A percentile compares a stretch with the other conserved stretches of the same genome.
Evolutionary conservation across 2,113 vertebrate species (phyloP).

Genomic region (Seriola dumerili): DNA sequence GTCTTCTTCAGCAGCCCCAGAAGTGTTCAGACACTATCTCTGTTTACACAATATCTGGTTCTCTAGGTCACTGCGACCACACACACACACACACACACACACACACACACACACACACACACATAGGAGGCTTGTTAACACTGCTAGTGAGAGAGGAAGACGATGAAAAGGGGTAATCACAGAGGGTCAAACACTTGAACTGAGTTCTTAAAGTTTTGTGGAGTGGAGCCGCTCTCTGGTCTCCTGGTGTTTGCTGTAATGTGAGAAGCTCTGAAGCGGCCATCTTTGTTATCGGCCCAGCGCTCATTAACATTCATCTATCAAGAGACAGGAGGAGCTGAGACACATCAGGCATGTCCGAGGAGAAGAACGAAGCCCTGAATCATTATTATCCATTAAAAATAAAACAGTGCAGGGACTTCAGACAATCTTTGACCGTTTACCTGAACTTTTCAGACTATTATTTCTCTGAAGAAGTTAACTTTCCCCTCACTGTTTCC

Average conservation of each 20-base stretch:
- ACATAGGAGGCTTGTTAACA: too few species aligned
- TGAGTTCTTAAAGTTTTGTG: background rate
- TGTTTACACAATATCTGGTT: constrained; percentile 16
- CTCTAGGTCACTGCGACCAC: constrained; percentile 14
- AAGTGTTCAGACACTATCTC: constrained; percentile 35
- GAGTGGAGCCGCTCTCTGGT: background rate
- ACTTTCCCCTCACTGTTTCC: too few species aligned
- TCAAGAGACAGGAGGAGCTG: background rate
- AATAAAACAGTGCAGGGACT: background rate
- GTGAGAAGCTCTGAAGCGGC: background rate
- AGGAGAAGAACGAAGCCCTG: background rate
- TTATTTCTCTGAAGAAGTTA: too few species aligned
- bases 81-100: constrained; percentile 25
- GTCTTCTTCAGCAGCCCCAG: constrained; percentile 11
- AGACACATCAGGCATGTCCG: too few species aligned
- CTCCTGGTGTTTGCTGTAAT: background rate
- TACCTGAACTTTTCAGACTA: background rate
- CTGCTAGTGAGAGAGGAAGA: background rate
- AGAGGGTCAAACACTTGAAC: constrained; percentile 20
- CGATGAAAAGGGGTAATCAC: background rate
- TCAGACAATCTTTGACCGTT: background rate
- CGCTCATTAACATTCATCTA: background rate
- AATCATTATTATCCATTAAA: background rate
- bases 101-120: background rate
- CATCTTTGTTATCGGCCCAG: background rate